Conservation (phyloP, 2,113 vertebrate species). For the Nyctereutes procyonoides region DNA sequence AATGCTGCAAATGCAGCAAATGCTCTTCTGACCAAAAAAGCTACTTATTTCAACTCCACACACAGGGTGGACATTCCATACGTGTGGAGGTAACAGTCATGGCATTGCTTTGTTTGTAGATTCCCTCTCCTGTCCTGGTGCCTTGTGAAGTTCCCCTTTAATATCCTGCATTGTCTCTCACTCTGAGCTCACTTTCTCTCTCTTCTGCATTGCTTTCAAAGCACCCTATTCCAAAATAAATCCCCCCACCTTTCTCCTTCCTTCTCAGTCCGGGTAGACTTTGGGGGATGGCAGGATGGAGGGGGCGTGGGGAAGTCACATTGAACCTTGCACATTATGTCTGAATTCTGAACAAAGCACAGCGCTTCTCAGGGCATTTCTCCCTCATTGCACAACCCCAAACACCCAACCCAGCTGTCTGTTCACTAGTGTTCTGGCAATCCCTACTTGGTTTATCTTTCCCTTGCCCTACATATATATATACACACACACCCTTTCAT, state of each 20-base stretch:
- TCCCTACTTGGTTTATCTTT: background rate
- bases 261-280: background rate
- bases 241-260: too few species aligned
- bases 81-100: rapidly evolving
- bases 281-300: background rate
- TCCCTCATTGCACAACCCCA: background rate
- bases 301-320: rapidly evolving
- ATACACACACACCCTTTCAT: background rate
- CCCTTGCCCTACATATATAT: background rate
- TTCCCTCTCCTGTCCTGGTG: background rate
- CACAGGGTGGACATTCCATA: background rate
- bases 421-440: background rate
- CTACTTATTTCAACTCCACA: rapidly evolving
- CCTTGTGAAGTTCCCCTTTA: background rate
- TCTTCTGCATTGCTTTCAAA: background rate
- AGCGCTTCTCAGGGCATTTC: background rate
- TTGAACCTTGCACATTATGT: background rate
- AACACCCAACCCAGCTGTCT: background rate
- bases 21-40: background rate
- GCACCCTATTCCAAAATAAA: background rate
- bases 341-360: background rate
- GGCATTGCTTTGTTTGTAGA: background rate
- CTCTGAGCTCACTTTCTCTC: background rate
- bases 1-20: too few species aligned
- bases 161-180: background rate